Conservation (phyloP, 2,888 invertebrate genomes). For the Lycocerus yunnanus region DNA sequence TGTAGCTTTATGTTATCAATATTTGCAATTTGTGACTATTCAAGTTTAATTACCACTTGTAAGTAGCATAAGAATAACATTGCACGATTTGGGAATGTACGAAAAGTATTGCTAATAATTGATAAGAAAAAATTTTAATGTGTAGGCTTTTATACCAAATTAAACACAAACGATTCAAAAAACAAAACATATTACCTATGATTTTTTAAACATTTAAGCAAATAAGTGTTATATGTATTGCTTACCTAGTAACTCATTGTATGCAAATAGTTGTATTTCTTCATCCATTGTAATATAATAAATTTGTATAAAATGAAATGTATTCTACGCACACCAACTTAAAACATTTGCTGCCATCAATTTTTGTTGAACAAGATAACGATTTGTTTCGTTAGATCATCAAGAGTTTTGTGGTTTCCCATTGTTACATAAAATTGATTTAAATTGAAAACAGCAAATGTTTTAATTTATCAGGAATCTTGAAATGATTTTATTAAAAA, state of each 20-base stretch:
- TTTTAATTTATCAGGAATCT: not conserved
- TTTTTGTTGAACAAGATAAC: not conserved
- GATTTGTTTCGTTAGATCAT: not conserved
- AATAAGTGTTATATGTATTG: not conserved
- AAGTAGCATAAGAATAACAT: not conserved
- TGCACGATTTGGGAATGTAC: not conserved
- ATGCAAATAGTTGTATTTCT: not conserved
- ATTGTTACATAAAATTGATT: too few species aligned
- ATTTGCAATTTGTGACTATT: not conserved
- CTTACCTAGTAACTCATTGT: not conserved
- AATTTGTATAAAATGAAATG: not conserved
- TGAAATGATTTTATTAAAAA: not conserved
- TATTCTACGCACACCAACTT: not conserved
- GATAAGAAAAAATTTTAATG: not conserved
- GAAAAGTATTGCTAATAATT: not conserved
- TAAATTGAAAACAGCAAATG: not conserved
- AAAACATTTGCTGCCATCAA: not conserved
- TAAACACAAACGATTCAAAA: not conserved
- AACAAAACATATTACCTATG: not conserved
- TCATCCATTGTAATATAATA: not conserved
- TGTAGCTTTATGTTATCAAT: slow-evolving; percentile 9
- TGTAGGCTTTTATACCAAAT: not conserved
- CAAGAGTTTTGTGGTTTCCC: not conserved
- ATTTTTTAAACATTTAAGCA: not conserved
- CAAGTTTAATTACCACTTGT: not conserved